phyloP scores from a whole-genome alignment of 2,888 invertebrate genomes.

The Drosophila longiperda region DNA sequence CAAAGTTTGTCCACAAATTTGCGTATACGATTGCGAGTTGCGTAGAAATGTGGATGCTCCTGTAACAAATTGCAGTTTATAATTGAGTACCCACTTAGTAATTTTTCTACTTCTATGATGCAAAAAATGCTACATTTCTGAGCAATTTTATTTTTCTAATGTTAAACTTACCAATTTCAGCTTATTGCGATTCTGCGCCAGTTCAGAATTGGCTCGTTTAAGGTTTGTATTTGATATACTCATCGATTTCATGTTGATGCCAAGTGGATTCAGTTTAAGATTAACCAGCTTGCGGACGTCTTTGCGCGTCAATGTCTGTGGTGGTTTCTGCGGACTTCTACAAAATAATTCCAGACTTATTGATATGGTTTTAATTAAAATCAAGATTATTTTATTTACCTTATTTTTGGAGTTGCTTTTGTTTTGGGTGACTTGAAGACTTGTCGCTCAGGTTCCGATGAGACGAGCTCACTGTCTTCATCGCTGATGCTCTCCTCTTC shows the following conservation, averaged over 20 bases:
- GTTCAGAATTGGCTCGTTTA: constrained; percentile 55
- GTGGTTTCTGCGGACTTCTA: constrained; percentile 34
- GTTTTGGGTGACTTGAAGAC: constrained; percentile 17
- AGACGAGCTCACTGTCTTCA: constrained; percentile 29
- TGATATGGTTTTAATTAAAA: background rate
- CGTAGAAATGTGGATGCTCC: constrained; percentile 77
- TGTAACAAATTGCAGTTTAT: constrained; percentile 21
- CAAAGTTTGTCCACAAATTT: constrained; percentile 80
- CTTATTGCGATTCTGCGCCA: constrained; percentile 65
- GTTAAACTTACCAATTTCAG: constrained; percentile 65
- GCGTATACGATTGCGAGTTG: constrained; percentile 79
- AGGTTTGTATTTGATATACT: constrained; percentile 53
- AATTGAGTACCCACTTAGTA: background rate
- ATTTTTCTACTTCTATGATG: too few relatives aligned
- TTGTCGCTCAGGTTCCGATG: constrained; percentile 48
- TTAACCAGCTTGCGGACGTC: constrained; percentile 67
- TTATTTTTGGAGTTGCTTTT: constrained; percentile 31
- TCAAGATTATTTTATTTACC: constrained; percentile 30
- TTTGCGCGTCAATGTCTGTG: constrained; percentile 59
- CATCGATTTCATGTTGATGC: constrained; percentile 64
- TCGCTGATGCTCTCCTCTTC: constrained; percentile 52
- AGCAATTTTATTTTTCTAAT: background rate
- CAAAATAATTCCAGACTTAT: background rate
- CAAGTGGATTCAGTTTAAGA: constrained; percentile 56
- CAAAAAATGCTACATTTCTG: background rate